These are phyloP conservation scores for Ceratina japonica DNA, from an alignment of 1,140 invertebrate species.

Conservation along the genomic window DNA sequence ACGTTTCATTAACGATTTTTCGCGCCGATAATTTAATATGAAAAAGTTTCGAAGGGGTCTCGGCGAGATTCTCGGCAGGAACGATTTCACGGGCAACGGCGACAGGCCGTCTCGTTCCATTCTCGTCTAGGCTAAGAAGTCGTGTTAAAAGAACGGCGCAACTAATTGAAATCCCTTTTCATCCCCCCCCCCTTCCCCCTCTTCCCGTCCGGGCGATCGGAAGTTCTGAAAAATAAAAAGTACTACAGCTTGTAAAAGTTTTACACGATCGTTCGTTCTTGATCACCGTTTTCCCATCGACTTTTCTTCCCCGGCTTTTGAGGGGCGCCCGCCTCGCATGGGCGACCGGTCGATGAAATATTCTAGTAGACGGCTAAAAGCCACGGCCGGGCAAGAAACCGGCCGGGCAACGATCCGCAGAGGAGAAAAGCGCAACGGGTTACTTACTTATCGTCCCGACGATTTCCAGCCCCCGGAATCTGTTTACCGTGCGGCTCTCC, in stretches of 20 bases:
- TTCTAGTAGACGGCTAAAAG: slow-evolving; percentile 11
- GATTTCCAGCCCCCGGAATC: neutral
- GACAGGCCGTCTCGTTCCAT: neutral
- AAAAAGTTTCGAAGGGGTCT: neutral
- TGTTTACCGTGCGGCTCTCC: slow-evolving; percentile 40
- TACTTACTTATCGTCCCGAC: slow-evolving; percentile 38
- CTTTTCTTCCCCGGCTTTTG: slow-evolving; percentile 18
- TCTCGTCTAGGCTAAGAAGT: neutral
- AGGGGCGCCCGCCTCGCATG: neutral
- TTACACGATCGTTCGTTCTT: slow-evolving; percentile 27
- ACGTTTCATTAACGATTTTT: neutral
- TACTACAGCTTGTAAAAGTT: slow-evolving; percentile 22
- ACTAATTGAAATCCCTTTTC: slow-evolving; percentile 22
- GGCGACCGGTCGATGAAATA: slow-evolving; percentile 37
- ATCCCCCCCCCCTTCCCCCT: neutral
- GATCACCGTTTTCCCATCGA: slow-evolving; percentile 5
- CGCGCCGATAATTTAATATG: neutral
- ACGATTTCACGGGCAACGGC: no score
- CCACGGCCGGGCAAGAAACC: neutral
- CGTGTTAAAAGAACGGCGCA: neutral
- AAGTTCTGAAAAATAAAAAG: slow-evolving; percentile 24
- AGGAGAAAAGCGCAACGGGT: slow-evolving; percentile 41
- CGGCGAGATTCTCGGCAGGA: neutral
- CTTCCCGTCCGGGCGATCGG: neutral
- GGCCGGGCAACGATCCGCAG: neutral